phyloP scores from a whole-genome alignment of 1,140 invertebrate species.

The Vanessa tameamea region DNA sequence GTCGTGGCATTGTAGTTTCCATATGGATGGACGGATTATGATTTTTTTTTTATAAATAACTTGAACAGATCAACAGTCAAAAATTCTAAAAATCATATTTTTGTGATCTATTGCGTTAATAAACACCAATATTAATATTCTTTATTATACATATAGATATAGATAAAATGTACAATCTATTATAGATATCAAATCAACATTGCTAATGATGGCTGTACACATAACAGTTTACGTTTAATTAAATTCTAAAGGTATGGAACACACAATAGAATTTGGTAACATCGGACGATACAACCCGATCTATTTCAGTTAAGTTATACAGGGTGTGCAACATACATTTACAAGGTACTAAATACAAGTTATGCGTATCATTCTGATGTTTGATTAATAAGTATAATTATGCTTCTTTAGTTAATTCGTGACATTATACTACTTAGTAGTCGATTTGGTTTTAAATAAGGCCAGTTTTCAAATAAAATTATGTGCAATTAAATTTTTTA shows the following conservation, averaged over 20 bases:
- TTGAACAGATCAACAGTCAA: too few species aligned
- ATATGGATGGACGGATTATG: too few species aligned
- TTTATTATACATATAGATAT: background rate
- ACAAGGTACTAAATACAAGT: background rate
- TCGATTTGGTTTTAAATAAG: too few species aligned
- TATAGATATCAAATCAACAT: constrained; percentile 9
- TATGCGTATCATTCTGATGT: background rate
- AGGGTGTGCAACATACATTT: background rate
- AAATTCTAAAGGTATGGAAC: constrained; percentile 27
- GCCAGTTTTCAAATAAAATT: too few species aligned
- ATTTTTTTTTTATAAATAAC: too few species aligned
- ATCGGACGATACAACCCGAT: background rate
- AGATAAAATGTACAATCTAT: background rate
- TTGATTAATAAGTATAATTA: background rate
- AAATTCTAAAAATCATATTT: too few species aligned
- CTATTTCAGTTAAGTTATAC: constrained; percentile 2
- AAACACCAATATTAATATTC: too few species aligned
- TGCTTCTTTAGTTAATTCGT: background rate
- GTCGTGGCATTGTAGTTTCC: too few species aligned
- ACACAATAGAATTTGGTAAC: constrained; percentile 19
- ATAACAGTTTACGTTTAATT: constrained; percentile 24
- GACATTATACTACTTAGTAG: too few species aligned
- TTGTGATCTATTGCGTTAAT: too few species aligned
- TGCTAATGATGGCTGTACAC: constrained; percentile 17
- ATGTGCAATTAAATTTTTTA: too few species aligned